phyloP scores from a whole-genome alignment of 2,113 vertebrate genomes.

The Miniopterus natalensis region DNA sequence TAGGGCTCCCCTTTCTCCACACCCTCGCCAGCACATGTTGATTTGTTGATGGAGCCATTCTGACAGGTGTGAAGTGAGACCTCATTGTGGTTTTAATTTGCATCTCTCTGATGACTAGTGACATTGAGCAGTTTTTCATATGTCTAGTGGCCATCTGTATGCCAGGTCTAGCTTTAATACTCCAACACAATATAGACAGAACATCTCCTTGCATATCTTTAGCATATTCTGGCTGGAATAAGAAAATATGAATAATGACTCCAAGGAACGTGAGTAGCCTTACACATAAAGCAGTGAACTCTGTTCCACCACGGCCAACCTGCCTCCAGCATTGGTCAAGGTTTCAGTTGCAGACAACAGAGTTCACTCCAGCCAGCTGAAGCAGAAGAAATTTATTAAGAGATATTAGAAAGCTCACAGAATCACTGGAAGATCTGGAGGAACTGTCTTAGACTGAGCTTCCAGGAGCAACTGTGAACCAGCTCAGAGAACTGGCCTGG shows the following conservation, averaged over 20 bases:
- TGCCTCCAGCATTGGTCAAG: not conserved
- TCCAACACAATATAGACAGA: not conserved
- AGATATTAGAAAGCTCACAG: not conserved
- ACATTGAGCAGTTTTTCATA: not conserved
- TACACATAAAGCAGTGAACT: not conserved
- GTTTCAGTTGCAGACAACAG: not conserved
- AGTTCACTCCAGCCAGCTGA: not conserved
- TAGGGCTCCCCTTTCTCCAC: not conserved
- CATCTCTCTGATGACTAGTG: not conserved
- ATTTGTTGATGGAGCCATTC: not conserved
- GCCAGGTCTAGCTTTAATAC: not conserved
- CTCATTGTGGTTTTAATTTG: not conserved
- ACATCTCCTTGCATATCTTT: not conserved
- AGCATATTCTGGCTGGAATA: not conserved
- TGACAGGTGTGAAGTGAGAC: not conserved
- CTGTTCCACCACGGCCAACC: not conserved
- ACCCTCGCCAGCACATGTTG: not conserved
- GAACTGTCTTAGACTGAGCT: not conserved
- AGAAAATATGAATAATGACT: not conserved
- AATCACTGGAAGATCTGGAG: not conserved
- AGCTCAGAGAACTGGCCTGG: not conserved
- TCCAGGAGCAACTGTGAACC: not conserved
- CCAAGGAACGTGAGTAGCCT: not conserved
- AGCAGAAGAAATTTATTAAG: not conserved
- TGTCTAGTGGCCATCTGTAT: not conserved